Evolutionary conservation across 2,113 vertebrate species (phyloP).

Genomic region (Chionodraco myersi): DNA sequence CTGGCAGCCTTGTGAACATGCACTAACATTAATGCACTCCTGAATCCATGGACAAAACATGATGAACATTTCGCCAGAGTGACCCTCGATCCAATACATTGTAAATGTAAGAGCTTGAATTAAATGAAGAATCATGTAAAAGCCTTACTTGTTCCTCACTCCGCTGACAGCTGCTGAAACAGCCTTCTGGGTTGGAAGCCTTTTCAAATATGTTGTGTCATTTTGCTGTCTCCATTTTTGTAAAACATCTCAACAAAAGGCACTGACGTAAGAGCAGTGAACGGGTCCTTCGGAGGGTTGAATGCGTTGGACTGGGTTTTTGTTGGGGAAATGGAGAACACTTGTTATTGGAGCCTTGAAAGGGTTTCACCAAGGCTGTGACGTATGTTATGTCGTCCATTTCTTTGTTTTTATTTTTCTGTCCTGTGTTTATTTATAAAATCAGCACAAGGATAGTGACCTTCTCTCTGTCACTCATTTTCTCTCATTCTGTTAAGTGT

Average conservation of each 20-base stretch:
- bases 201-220: conserved; percentile 6
- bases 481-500: not conserved
- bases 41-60: not conserved
- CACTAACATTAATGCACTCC: conserved; percentile 16
- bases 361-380: conserved; percentile 60
- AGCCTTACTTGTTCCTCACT: conserved; percentile 56
- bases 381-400: conserved; percentile 38
- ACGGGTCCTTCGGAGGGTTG: not conserved
- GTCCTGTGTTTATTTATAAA: conserved; percentile 10
- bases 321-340: not conserved
- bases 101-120: conserved; percentile 20
- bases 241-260: conserved; percentile 21
- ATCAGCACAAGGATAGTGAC: conserved; percentile 40
- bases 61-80: not conserved
- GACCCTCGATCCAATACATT: not conserved
- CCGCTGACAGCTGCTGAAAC: not conserved
- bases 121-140: conserved; percentile 19
- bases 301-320: conserved; percentile 9
- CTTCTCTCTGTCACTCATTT: not conserved
- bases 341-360: conserved; percentile 71
- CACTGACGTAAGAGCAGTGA: not conserved
- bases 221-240: not conserved
- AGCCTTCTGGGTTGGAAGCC: not conserved
- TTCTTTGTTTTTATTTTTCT: conserved; percentile 36
- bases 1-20: not conserved